phyloP scores from a whole-genome alignment of 2,888 invertebrate species.

The Byasa hedistus region DNA sequence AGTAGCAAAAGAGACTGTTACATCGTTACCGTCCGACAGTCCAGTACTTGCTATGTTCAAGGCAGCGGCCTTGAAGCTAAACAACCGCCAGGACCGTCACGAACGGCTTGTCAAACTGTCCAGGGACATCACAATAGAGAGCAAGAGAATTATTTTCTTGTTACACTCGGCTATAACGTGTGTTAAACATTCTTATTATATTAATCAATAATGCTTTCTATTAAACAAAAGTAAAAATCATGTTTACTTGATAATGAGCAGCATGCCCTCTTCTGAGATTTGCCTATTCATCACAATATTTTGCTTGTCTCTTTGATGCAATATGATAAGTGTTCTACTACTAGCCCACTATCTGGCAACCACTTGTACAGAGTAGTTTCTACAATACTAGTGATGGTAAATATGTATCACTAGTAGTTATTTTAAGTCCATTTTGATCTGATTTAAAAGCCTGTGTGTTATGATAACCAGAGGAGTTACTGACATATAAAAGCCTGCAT shows the following conservation, averaged over 20 bases:
- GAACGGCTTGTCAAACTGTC: slow-evolving; percentile 90
- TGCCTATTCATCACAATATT: no score
- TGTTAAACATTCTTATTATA: slow-evolving; percentile 40
- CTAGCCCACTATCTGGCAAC: no score
- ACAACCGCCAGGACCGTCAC: slow-evolving; percentile 89
- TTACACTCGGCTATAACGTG: slow-evolving; percentile 85
- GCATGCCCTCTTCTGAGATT: not conserved
- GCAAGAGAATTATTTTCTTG: slow-evolving; percentile 92
- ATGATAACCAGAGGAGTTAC: no score
- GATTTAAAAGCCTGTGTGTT: no score
- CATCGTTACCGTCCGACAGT: slow-evolving; percentile 61
- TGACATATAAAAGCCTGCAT: no score
- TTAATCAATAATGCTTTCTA: not conserved
- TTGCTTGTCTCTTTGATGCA: no score
- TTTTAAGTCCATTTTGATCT: no score
- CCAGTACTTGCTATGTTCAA: slow-evolving; percentile 82
- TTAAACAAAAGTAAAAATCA: not conserved
- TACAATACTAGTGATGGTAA: no score
- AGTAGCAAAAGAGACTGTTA: slow-evolving; percentile 54
- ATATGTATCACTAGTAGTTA: no score
- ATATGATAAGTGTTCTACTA: no score
- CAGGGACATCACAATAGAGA: slow-evolving; percentile 92
- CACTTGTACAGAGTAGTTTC: no score
- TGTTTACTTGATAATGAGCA: no score
- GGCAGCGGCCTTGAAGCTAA: slow-evolving; percentile 83